phyloP scores from a whole-genome alignment of 37 sponge, comb jelly and placozoan species.

The Ephydatia muelleri region DNA sequence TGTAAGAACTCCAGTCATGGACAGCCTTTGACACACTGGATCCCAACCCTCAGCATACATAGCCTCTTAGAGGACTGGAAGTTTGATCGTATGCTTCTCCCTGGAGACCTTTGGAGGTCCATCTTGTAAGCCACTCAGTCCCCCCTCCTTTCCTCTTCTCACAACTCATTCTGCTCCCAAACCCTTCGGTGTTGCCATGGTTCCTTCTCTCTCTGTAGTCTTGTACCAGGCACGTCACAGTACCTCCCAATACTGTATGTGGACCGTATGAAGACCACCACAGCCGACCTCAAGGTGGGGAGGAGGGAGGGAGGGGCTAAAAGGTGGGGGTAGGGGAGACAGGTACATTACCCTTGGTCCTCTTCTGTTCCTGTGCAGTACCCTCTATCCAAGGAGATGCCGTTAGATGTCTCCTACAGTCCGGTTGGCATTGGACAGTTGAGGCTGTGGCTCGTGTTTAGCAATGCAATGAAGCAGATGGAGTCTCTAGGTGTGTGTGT shows the following conservation, averaged over 20 bases:
- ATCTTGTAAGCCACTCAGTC: conserved; percentile 32
- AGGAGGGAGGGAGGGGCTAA: background rate
- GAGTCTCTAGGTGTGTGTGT: conserved; percentile 43
- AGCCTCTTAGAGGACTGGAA: conserved; percentile 52
- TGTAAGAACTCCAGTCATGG: conserved; percentile 2
- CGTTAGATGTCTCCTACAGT: conserved; percentile 59
- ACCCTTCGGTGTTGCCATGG: background rate
- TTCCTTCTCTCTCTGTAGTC: background rate
- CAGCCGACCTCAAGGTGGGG: conserved; percentile 57
- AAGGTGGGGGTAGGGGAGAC: background rate
- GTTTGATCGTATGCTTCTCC: conserved; percentile 57
- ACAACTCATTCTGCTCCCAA: background rate
- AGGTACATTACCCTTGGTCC: background rate
- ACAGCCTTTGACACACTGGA: conserved; percentile 72
- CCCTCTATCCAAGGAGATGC: conserved; percentile 4
- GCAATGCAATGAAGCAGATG: conserved; percentile 43
- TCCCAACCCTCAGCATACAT: conserved; percentile 63
- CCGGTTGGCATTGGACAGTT: conserved; percentile 72
- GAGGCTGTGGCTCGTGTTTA: conserved; percentile 75
- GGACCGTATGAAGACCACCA: conserved; percentile 59
- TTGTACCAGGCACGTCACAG: background rate
- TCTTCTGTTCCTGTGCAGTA: too few species aligned
- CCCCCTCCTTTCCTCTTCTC: background rate
- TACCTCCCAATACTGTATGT: conserved; percentile 83
- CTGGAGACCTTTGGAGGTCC: conserved; percentile 47